Percentiles rank a stretch among this genome's conserved stretches.
phyloP scores from a whole-genome alignment of 2,797 vertebrate species.

The Margarornis squamiger region DNA sequence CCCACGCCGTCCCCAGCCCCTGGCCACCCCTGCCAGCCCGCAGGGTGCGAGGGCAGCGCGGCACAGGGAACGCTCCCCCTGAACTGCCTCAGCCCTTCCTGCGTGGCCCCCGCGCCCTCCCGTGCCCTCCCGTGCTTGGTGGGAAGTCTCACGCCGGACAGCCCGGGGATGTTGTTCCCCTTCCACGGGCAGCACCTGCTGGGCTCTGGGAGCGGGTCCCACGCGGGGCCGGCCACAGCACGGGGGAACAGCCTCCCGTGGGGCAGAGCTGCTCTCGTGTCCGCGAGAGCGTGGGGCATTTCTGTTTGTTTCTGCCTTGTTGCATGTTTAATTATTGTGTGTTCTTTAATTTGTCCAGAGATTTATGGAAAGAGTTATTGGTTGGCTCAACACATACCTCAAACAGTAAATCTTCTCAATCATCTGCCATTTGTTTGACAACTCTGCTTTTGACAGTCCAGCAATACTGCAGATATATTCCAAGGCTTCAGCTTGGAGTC shows the following conservation, averaged over 20 bases:
- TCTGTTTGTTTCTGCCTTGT: neutral
- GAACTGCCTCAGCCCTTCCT: too few relatives aligned
- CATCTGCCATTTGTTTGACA: neutral
- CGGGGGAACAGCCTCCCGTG: too few relatives aligned
- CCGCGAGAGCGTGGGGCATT: fast-evolving
- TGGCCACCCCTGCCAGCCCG: too few relatives aligned
- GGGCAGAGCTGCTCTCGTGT: neutral
- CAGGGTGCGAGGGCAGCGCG: too few relatives aligned
- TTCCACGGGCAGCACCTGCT: neutral
- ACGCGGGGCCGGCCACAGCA: too few relatives aligned
- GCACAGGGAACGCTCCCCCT: too few relatives aligned
- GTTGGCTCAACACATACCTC: neutral
- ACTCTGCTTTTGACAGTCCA: neutral
- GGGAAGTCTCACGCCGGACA: neutral
- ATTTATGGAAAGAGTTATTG: neutral
- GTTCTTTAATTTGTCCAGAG: neutral
- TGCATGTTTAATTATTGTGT: neutral
- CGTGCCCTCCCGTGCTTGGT: too few relatives aligned
- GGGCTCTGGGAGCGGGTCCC: too few relatives aligned
- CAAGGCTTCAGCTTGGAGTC: neutral
- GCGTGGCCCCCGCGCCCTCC: too few relatives aligned
- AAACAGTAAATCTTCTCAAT: neutral
- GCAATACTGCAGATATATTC: neutral
- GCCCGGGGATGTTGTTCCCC: neutral
- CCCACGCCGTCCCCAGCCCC: too few relatives aligned